Conservation (phyloP, 1,140 invertebrate genomes). For the Orussus abietinus region DNA sequence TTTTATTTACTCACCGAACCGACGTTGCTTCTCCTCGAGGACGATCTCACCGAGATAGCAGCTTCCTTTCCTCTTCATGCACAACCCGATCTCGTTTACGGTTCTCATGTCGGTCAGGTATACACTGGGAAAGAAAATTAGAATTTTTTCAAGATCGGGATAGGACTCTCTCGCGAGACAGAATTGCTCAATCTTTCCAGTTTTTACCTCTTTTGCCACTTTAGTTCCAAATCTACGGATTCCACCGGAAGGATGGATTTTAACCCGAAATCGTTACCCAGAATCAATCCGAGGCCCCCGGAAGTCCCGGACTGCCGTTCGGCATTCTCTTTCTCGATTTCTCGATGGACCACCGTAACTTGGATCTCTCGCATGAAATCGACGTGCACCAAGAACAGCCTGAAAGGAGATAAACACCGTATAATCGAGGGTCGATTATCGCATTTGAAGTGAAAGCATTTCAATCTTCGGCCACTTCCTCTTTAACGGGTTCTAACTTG, state of each 20-base stretch:
- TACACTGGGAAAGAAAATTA: conserved; percentile 25
- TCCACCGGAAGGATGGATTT: conserved; percentile 24
- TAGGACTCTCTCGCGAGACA: too few species aligned
- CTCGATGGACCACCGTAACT: conserved; percentile 32
- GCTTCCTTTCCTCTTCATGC: conserved; percentile 23
- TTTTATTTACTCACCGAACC: conserved; percentile 19
- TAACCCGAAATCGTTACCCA: conserved; percentile 31
- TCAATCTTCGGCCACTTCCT: too few species aligned
- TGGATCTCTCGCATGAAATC: conserved; percentile 34
- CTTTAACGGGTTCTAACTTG: too few species aligned
- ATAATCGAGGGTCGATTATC: background rate
- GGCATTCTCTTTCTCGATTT: too few species aligned
- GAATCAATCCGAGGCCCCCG: too few species aligned
- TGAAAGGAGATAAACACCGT: conserved; percentile 24
- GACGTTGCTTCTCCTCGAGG: conserved; percentile 24
- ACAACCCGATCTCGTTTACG: conserved; percentile 41
- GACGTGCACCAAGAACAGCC: conserved; percentile 39
- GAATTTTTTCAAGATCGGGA: background rate
- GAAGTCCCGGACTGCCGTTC: too few species aligned
- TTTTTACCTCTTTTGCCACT: conserved; percentile 42
- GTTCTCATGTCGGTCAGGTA: conserved; percentile 35
- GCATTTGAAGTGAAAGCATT: background rate
- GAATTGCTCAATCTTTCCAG: too few species aligned
- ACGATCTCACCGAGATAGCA: conserved; percentile 41
- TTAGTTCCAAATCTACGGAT: conserved; percentile 21